These are phyloP conservation scores for Hyperoodon ampullatus DNA, from an alignment of 2,113 vertebrate genomes.

Conservation along the genomic window DNA sequence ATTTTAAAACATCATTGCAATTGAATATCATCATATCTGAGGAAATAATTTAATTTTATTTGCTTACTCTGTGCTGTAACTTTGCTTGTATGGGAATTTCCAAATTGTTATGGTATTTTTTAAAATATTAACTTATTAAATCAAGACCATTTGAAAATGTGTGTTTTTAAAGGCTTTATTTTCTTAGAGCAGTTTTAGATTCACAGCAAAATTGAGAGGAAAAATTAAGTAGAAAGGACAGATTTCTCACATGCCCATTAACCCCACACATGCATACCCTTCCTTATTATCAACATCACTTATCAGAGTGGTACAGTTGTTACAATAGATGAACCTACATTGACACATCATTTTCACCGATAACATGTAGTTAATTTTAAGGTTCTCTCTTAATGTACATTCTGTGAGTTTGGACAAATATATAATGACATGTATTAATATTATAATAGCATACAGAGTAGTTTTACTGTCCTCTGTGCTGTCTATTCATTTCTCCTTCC, in stretches of 20 bases:
- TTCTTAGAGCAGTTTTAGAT: neutral
- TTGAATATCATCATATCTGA: neutral
- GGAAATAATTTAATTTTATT: neutral
- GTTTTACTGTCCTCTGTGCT: neutral
- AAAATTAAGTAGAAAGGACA: neutral
- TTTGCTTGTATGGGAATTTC: neutral
- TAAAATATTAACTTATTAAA: neutral
- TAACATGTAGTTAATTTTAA: neutral
- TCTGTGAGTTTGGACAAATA: neutral
- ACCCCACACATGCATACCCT: neutral
- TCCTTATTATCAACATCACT: neutral
- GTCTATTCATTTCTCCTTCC: neutral
- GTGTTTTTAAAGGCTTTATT: neutral
- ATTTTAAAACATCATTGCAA: neutral
- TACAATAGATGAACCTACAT: neutral
- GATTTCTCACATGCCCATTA: neutral
- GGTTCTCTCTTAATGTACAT: neutral
- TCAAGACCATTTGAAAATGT: neutral
- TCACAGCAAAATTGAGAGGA: neutral
- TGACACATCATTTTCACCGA: neutral
- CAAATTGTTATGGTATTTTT: neutral
- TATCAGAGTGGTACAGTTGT: neutral
- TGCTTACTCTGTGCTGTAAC: neutral
- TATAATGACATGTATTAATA: neutral
- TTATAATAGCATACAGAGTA: neutral